phyloP scores from a whole-genome alignment of 1,140 invertebrate species.

The Ips typographus region DNA sequence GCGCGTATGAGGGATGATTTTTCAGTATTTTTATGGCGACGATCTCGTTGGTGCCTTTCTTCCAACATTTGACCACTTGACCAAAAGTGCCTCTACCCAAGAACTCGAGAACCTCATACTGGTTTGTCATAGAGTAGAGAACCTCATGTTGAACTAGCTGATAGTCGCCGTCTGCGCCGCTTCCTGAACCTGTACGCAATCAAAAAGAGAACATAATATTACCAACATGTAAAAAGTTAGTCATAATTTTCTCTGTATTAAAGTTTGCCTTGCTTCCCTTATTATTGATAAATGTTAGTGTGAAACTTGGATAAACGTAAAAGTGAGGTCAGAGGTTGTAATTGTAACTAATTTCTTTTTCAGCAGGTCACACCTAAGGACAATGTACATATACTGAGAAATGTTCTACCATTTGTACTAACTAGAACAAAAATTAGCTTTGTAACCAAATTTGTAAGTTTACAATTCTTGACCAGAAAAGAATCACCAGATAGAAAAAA shows the following conservation, averaged over 20 bases:
- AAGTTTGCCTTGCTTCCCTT: not conserved
- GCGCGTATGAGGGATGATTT: slow-evolving; percentile 99
- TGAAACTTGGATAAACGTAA: too few relatives aligned
- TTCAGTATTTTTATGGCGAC: slow-evolving; percentile 99
- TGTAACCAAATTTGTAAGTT: too few relatives aligned
- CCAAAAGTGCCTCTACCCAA: slow-evolving; percentile 98
- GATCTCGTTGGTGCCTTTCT: slow-evolving; percentile 99
- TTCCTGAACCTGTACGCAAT: slow-evolving; percentile 62
- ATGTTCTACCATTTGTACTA: too few relatives aligned
- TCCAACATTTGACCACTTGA: slow-evolving; percentile 99
- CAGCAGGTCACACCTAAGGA: too few relatives aligned
- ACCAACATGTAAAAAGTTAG: slow-evolving; percentile 4
- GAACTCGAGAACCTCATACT: slow-evolving; percentile 98
- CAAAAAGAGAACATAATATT: slow-evolving; percentile 15
- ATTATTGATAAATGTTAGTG: too few relatives aligned
- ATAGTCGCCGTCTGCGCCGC: slow-evolving; percentile 92
- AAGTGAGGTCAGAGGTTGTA: too few relatives aligned
- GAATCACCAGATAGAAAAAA: too few relatives aligned
- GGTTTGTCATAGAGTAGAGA: slow-evolving; percentile 88
- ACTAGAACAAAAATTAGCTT: too few relatives aligned
- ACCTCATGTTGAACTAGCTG: slow-evolving; percentile 98
- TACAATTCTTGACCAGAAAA: too few relatives aligned
- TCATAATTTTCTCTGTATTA: not conserved
- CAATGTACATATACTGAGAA: too few relatives aligned
- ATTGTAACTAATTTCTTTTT: too few relatives aligned